Conservation (phyloP, 2,113 vertebrate species). For the Actenoides lindsayi region DNA sequence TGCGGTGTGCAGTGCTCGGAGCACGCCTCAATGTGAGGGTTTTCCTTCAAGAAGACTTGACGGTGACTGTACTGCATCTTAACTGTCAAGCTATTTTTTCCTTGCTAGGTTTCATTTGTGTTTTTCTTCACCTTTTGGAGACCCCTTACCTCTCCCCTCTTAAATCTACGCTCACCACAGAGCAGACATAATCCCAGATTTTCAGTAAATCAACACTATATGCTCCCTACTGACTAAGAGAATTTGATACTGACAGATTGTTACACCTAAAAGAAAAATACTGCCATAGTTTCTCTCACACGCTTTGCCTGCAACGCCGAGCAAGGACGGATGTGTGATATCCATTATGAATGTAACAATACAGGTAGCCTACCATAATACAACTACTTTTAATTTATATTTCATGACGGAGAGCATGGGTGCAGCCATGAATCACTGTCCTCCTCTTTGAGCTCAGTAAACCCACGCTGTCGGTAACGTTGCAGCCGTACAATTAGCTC, state of each 20-base stretch:
- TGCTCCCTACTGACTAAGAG: conserved; percentile 83
- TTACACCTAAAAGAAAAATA: conserved; percentile 85
- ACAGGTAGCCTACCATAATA: conserved; percentile 57
- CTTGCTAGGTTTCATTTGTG: conserved; percentile 80
- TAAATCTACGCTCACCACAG: conserved; percentile 81
- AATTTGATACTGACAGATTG: conserved; percentile 86
- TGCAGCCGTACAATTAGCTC: conserved; percentile 55
- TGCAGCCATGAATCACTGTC: conserved; percentile 50
- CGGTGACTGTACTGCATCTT: conserved; percentile 70
- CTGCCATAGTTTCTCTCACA: conserved; percentile 71
- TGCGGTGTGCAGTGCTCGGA: neutral
- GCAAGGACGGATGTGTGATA: conserved; percentile 56
- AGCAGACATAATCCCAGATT: conserved; percentile 86
- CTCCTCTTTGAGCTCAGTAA: conserved; percentile 55
- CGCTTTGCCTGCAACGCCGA: conserved; percentile 59
- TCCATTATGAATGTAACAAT: conserved; percentile 74
- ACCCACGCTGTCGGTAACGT: conserved; percentile 11
- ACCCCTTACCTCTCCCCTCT: conserved; percentile 82
- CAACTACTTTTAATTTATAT: conserved; percentile 64
- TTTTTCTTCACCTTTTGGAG: conserved; percentile 82
- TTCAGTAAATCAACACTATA: conserved; percentile 86
- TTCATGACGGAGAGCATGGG: conserved; percentile 50
- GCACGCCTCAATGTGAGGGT: neutral
- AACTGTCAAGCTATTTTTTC: conserved; percentile 79
- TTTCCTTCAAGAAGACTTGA: conserved; percentile 70